phyloP scores from a whole-genome alignment of 2,888 invertebrate genomes.

The Tiliacea aurago region DNA sequence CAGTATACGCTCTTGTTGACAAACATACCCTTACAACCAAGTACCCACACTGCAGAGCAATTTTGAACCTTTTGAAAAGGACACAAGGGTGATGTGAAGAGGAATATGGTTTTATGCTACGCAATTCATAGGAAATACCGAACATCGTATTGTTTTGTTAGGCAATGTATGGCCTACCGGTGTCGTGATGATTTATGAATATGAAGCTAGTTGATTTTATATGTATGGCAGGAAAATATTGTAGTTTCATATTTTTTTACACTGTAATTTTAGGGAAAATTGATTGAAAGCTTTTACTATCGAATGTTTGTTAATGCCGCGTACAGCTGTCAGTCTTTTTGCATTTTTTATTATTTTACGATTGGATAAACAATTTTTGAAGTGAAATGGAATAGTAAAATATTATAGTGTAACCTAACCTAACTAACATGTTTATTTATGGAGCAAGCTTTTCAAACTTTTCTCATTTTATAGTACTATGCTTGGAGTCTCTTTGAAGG shows the following conservation, averaged over 20 bases:
- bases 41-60: constrained; percentile 9
- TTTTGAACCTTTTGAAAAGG: constrained; percentile 13
- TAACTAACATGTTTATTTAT: too few relatives aligned
- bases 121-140: constrained; percentile 33
- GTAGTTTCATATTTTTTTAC: constrained; percentile 24
- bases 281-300: constrained; percentile 16
- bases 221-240: constrained; percentile 35
- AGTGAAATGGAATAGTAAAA: neutral
- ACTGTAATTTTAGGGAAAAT: constrained; percentile 23
- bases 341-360: neutral
- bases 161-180: constrained; percentile 52
- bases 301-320: neutral
- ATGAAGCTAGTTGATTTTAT: constrained; percentile 47
- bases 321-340: neutral
- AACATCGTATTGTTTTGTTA: constrained; percentile 60
- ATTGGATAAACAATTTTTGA: neutral
- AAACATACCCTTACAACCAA: constrained; percentile 21
- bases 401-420: neutral
- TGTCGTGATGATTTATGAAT: constrained; percentile 62
- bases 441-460: neutral
- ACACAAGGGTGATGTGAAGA: constrained; percentile 4
- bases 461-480: neutral
- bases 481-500: too few relatives aligned
- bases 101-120: neutral
- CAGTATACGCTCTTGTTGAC: constrained; percentile 46